phyloP scores from a whole-genome alignment of 1,140 invertebrate species.

The Meloidogyne hapla region DNA sequence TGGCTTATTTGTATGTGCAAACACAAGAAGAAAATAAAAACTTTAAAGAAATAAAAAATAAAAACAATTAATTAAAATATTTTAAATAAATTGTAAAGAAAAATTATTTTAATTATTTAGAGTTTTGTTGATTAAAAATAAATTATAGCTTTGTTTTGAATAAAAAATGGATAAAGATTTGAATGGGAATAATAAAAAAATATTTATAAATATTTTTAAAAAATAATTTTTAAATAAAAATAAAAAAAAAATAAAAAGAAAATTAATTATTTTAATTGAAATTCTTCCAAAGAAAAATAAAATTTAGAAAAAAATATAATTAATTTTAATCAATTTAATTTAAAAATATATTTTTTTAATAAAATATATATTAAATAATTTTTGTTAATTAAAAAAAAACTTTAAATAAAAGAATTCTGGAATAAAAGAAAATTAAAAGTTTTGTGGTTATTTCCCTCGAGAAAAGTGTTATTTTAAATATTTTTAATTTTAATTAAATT shows the following conservation, averaged over 20 bases:
- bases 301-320: background rate
- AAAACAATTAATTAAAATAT: slow-evolving; percentile 4
- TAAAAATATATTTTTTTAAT: background rate
- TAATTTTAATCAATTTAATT: background rate
- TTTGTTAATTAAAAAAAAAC: background rate
- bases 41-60: too few species aligned
- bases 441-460: too few species aligned
- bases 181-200: too few species aligned
- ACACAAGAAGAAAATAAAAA: too few species aligned
- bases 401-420: background rate
- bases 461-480: background rate
- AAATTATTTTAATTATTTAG: too few species aligned
- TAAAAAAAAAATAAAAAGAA: background rate
- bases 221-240: slow-evolving; percentile 11
- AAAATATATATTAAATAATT: too few species aligned
- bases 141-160: too few species aligned
- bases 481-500: slow-evolving; percentile 9
- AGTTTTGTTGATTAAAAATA: too few species aligned
- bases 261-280: background rate
- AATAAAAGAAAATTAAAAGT: background rate
- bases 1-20: too few species aligned
- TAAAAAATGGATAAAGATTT: too few species aligned
- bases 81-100: too few species aligned
- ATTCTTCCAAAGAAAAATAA: background rate
- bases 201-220: too few species aligned